Percentiles rank a stretch among this genome's conserved stretches.
phyloP scores from a whole-genome alignment of 2,113 vertebrate genomes.

The Edolisoma coerulescens region DNA sequence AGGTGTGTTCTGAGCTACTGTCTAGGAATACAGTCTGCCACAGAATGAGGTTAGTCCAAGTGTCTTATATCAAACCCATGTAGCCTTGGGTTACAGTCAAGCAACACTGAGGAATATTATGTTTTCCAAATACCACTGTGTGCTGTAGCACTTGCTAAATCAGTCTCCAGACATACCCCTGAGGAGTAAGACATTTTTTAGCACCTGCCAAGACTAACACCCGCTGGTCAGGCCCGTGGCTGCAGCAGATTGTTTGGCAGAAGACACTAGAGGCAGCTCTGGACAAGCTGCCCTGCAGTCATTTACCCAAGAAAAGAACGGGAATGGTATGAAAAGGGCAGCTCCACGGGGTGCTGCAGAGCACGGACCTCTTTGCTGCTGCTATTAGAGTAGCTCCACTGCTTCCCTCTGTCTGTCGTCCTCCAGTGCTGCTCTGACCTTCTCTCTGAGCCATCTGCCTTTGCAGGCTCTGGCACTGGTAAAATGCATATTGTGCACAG shows the following conservation, averaged over 20 bases:
- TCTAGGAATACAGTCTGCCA: neutral
- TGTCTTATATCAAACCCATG: neutral
- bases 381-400: neutral
- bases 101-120: neutral
- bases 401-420: neutral
- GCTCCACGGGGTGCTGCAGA: neutral
- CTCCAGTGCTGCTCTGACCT: neutral
- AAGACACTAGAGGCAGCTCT: neutral
- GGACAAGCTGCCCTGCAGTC: neutral
- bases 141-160: neutral
- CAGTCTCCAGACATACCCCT: neutral
- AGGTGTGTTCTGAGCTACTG: neutral
- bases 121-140: neutral
- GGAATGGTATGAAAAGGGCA: neutral
- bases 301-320: neutral
- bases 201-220: neutral
- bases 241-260: neutral
- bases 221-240: rapidly evolving
- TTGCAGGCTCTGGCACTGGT: neutral
- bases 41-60: neutral
- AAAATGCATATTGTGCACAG: neutral
- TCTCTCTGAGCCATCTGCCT: neutral
- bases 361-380: neutral
- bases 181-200: neutral
- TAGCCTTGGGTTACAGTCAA: neutral